Percentiles rank a stretch among this genome's conserved stretches.
These are phyloP conservation scores for Neomonachus schauinslandi DNA, from an alignment of 2,113 vertebrate species.

Conservation along the genomic window DNA sequence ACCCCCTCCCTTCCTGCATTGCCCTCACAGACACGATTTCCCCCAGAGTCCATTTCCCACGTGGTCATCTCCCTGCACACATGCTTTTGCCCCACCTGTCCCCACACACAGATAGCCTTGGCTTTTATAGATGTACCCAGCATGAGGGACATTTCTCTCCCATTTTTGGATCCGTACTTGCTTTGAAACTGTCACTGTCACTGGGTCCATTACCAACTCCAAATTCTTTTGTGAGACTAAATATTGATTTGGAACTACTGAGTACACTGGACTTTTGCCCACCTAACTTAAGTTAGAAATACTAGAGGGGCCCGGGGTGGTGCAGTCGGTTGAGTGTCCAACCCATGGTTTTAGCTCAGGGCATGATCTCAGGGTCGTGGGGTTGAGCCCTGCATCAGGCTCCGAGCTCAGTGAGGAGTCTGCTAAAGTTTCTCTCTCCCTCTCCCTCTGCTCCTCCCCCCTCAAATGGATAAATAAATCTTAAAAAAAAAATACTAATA, in stretches of 20 bases:
- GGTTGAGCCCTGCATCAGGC: not conserved
- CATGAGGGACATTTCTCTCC: not conserved
- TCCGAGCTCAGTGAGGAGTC: not conserved
- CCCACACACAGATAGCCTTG: not conserved
- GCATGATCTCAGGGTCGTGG: not conserved
- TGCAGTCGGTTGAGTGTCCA: not conserved
- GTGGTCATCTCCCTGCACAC: not conserved
- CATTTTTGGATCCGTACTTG: not conserved
- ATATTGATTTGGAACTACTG: not conserved
- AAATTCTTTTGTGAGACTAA: slow-evolving; percentile 7
- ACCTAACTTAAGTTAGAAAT: not conserved
- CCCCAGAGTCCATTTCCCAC: not conserved
- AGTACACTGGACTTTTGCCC: not conserved
- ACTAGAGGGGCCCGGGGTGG: not conserved
- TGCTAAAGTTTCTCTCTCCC: not conserved
- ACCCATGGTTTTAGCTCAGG: not conserved
- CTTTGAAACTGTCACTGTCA: not conserved
- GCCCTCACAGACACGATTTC: not conserved
- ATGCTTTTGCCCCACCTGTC: not conserved
- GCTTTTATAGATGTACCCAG: not conserved
- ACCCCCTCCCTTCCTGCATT: accelerated
- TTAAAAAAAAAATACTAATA: not conserved
- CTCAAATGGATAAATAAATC: not conserved
- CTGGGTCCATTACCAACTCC: not conserved
- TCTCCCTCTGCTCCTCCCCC: not conserved